Evolutionary conservation across 1,140 invertebrate species (phyloP).

Genomic region (Lysiphlebus fabarum): DNA sequence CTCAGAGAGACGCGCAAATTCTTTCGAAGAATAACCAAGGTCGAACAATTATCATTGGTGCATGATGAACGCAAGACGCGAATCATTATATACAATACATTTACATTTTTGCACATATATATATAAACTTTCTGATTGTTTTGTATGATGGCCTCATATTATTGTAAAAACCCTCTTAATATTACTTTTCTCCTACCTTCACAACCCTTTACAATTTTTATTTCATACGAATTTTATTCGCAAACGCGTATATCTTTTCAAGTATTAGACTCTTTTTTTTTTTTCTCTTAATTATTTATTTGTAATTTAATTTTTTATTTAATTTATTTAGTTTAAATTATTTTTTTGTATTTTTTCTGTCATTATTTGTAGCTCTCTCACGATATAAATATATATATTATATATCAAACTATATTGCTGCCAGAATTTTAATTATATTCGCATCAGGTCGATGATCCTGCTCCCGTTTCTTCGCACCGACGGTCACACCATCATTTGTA

Average conservation of each 20-base stretch:
- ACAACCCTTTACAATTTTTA: neutral
- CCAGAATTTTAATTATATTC: slow-evolving; percentile 12
- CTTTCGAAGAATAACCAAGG: slow-evolving; percentile 51
- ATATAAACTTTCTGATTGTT: slow-evolving; percentile 31
- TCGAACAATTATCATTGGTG: slow-evolving; percentile 47
- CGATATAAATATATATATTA: too few species aligned
- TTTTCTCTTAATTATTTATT: too few species aligned
- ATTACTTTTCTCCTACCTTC: slow-evolving; percentile 2
- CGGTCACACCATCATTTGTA: neutral
- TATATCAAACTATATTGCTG: neutral
- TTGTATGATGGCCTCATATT: slow-evolving; percentile 31
- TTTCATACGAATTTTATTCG: too few species aligned
- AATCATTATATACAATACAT: slow-evolving; percentile 5
- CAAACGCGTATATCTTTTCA: too few species aligned
- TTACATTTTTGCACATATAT: neutral
- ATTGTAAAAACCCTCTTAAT: slow-evolving; percentile 6
- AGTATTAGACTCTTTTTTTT: too few species aligned
- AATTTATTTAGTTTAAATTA: too few species aligned
- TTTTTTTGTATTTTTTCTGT: too few species aligned
- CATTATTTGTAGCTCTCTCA: too few species aligned
- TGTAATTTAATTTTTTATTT: too few species aligned
- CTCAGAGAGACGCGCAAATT: slow-evolving; percentile 31
- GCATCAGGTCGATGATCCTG: slow-evolving; percentile 13
- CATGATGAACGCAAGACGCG: slow-evolving; percentile 37
- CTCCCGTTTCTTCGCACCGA: slow-evolving; percentile 12